Percentiles rank a stretch among this genome's conserved stretches.
These are phyloP conservation scores for Formica selysi DNA, from an alignment of 1,140 invertebrate genomes.

Conservation along the genomic window DNA sequence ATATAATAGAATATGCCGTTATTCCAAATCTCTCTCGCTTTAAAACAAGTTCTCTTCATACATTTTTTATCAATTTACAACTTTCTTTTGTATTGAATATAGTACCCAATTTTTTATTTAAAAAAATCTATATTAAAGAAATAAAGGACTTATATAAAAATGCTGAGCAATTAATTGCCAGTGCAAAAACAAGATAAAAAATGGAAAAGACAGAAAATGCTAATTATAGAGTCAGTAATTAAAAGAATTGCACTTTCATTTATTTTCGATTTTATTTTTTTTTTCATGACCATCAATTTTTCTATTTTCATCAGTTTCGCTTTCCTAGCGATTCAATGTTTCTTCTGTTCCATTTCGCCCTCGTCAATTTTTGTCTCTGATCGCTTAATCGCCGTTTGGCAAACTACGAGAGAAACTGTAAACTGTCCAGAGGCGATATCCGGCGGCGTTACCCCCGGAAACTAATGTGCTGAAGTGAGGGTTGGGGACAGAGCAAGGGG, in stretches of 20 bases:
- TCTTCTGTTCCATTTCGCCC: background rate
- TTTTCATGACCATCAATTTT: conserved; percentile 7
- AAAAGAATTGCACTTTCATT: conserved; percentile 5
- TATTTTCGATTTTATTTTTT: conserved; percentile 47
- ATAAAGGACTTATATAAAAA: background rate
- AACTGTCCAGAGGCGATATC: conserved; percentile 79
- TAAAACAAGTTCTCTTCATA: background rate
- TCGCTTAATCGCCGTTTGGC: conserved; percentile 64
- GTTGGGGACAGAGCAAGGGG: conserved; percentile 65
- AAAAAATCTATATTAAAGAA: background rate
- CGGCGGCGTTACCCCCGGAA: conserved; percentile 75
- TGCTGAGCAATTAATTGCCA: background rate
- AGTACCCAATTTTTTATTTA: background rate
- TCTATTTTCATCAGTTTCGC: conserved; percentile 40
- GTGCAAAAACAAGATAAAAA: background rate
- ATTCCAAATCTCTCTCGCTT: background rate
- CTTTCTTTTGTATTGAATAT: background rate
- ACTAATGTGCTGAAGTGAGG: conserved; percentile 59
- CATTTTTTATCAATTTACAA: background rate
- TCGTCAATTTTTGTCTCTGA: conserved; percentile 49
- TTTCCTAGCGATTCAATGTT: conserved; percentile 13
- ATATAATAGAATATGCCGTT: background rate
- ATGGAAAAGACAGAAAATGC: background rate
- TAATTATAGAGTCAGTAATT: background rate
- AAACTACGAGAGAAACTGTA: conserved; percentile 70